Base-by-base conservation (phyloP, 2,113 vertebrate species). In the Oreochromis tanganicae region DNA sequence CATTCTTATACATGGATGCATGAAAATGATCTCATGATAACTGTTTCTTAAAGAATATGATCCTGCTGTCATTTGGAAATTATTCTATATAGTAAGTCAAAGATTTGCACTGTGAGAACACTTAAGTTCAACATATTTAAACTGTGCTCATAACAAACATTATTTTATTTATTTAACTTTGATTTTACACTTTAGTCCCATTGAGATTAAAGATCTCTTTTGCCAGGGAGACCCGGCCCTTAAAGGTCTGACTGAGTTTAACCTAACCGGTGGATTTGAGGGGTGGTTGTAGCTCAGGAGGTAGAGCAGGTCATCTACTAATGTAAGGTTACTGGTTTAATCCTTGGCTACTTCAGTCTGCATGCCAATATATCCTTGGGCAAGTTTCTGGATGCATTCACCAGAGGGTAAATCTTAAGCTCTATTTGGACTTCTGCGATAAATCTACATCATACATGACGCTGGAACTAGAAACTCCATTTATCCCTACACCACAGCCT, bases 151-250 rank as follows among this genome's bases (percentile, higher is more conserved):
- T 41, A 71, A 24, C 61, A 71, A 71, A 41, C 36, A 71, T 43
- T 71, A 66, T 38, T 38, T 66, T 66, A 21, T 66, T 66, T 66
- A 66, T 66, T 66, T 66, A 66, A 66, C 61, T 38, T 66, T 66
- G 32, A 66, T 66, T 66, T 38, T 19, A 21, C 61, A 66, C 4
- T 38, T 66, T 66, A 3, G 34, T 21, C 34, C 34, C 19, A 8
- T 8, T 66, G 34, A 66, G 4, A 38, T 34, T 34, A 66, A 66
- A 66, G 17, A 38, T 66, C 61, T 66, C 19, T 38, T 66, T 38
- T 66, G n/a, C 19, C 38, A 66, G 32, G 32, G 32, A n/a, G 32
- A 66, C 32, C 32, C 0, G 0, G 13, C 2, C 6, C 10, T 66
- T 66, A 38, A 66, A 38, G 61, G 34, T 38, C 1, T 66, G 61